These are phyloP conservation scores for Emydura subglobosa DNA, from an alignment of 2,113 vertebrate species.

Conservation along the genomic window DNA sequence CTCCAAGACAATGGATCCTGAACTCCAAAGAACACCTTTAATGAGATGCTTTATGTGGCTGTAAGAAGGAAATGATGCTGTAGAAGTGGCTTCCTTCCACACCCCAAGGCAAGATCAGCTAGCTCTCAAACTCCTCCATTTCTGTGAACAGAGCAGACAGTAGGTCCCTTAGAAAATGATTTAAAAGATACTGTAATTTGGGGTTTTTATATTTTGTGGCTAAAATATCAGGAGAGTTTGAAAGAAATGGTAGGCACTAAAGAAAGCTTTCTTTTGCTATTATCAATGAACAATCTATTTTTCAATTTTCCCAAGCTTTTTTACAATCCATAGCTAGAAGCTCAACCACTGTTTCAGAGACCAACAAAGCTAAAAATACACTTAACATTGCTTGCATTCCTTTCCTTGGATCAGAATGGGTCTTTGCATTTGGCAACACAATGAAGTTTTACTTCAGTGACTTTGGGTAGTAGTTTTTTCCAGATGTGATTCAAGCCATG, in stretches of 20 bases:
- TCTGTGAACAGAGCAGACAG: not conserved
- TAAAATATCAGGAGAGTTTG: not conserved
- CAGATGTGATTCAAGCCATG: conserved; percentile 21
- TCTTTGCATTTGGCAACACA: conserved; percentile 38
- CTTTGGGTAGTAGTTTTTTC: not conserved
- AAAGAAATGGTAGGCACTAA: conserved; percentile 7
- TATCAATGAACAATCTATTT: conserved; percentile 40
- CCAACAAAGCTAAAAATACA: not conserved
- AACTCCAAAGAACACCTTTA: not conserved
- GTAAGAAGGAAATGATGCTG: not conserved
- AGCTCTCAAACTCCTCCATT: not conserved
- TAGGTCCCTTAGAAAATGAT: not conserved
- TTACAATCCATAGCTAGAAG: not conserved
- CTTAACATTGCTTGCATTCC: not conserved
- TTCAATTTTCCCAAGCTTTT: conserved; percentile 27
- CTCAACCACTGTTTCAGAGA: conserved; percentile 33
- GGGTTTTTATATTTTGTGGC: not conserved
- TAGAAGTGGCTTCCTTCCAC: not conserved
- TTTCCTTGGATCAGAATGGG: not conserved
- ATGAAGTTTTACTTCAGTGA: conserved; percentile 50
- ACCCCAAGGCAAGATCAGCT: not conserved
- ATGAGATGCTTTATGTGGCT: not conserved
- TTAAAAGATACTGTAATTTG: not conserved
- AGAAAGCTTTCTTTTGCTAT: not conserved
- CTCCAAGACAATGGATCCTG: not conserved